Conservation (phyloP, 2,888 invertebrate species). For the Nipponacmea schrenckii region DNA sequence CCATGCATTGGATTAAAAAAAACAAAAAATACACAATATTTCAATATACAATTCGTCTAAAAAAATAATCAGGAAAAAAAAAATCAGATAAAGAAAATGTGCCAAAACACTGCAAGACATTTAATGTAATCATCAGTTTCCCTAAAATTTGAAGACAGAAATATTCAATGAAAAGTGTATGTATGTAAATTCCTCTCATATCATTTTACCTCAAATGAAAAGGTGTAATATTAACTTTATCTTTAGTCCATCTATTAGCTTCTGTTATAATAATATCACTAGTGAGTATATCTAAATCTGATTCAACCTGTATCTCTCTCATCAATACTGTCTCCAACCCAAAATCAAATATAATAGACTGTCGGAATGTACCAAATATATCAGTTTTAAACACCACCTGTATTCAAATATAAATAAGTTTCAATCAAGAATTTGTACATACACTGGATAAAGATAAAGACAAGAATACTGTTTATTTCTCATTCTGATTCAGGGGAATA, state of each 20-base stretch:
- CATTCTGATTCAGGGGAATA: neutral
- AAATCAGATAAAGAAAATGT: too few species aligned
- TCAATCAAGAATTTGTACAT: neutral
- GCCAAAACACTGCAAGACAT: too few species aligned
- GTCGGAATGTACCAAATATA: slow-evolving; percentile 82
- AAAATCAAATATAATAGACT: slow-evolving; percentile 82
- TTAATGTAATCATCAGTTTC: too few species aligned
- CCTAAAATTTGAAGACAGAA: too few species aligned
- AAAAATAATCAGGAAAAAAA: too few species aligned
- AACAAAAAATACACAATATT: too few species aligned
- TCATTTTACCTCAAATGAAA: slow-evolving; percentile 60
- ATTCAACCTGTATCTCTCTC: slow-evolving; percentile 77
- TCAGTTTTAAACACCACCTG: slow-evolving; percentile 76
- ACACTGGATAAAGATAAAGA: neutral
- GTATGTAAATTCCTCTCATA: too few species aligned
- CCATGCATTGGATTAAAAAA: too few species aligned
- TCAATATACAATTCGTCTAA: too few species aligned
- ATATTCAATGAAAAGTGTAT: too few species aligned
- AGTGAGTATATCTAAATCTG: slow-evolving; percentile 73
- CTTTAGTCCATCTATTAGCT: slow-evolving; percentile 72
- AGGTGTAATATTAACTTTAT: slow-evolving; percentile 71
- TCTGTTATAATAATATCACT: slow-evolving; percentile 59
- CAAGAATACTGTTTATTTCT: neutral
- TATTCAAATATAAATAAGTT: slow-evolving; percentile 21
- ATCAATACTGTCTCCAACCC: slow-evolving; percentile 71